Percentiles rank a stretch among this genome's conserved stretches.
Conservation (phyloP, 2,888 invertebrate species). For the Rhagophthalmus giganteus region DNA sequence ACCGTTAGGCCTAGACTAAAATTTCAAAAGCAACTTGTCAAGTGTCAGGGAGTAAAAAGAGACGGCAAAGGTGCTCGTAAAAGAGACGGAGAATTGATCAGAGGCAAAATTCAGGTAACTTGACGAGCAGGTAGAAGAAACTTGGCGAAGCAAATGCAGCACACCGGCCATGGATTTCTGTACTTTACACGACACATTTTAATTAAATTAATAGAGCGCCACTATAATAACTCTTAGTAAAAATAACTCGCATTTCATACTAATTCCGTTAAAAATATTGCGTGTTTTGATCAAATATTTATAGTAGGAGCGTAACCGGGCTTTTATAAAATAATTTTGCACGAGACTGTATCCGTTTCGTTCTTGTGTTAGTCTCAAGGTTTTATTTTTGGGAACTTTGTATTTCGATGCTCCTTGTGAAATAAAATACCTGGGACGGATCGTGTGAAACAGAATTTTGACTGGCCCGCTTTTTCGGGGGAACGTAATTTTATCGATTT, state of each 20-base stretch:
- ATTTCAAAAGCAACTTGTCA: constrained; percentile 57
- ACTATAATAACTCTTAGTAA: constrained; percentile 5
- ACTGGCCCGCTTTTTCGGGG: too few relatives aligned
- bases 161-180: constrained; percentile 19
- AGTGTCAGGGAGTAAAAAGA: constrained; percentile 51
- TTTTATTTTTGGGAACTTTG: constrained; percentile 26
- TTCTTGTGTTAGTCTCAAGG: constrained; percentile 10
- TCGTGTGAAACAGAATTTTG: constrained; percentile 15
- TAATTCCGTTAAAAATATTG: constrained; percentile 9
- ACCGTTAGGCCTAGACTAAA: constrained; percentile 49
- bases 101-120: constrained; percentile 49
- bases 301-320: constrained; percentile 2
- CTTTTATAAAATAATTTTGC: constrained; percentile 12
- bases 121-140: constrained; percentile 36
- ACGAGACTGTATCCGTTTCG: constrained; percentile 12
- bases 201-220: constrained; percentile 12
- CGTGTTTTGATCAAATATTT: constrained; percentile 11
- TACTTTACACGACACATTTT: constrained; percentile 15
- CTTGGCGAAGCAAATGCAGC: constrained; percentile 10
- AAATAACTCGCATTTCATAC: constrained; percentile 4
- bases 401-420: constrained; percentile 11
- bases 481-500: constrained; percentile 1
- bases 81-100: constrained; percentile 38
- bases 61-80: constrained; percentile 36
- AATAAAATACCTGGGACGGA: constrained; percentile 18